These are phyloP conservation scores for Peromyscus nudipes DNA, from an alignment of 2,797 vertebrate species.

Conservation along the genomic window DNA sequence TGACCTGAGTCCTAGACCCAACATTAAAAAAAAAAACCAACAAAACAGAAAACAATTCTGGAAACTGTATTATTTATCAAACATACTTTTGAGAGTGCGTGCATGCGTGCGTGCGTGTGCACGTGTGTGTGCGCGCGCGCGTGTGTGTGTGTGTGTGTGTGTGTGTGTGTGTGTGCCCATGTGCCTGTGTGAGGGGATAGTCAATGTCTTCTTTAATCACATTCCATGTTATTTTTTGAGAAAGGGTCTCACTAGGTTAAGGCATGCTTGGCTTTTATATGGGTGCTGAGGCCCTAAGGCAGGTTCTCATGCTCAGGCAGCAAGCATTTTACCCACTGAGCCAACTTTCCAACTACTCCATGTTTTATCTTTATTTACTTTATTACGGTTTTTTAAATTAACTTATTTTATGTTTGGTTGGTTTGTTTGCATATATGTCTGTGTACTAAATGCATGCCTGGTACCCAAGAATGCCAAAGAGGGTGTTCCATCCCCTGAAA, in stretches of 20 bases:
- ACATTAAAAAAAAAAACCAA: background rate
- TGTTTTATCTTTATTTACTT: background rate
- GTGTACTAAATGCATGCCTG: background rate
- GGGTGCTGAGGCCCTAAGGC: too few relatives aligned
- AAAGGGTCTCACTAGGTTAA: background rate
- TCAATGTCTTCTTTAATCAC: background rate
- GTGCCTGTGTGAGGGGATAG: background rate
- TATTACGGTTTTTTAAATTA: background rate
- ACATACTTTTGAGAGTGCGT: background rate
- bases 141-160: background rate
- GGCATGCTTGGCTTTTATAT: background rate
- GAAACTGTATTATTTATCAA: background rate
- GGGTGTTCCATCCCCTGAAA: background rate
- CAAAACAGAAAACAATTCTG: background rate
- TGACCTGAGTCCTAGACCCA: background rate
- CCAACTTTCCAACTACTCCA: background rate
- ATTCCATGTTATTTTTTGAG: background rate
- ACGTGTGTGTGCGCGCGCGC: too few relatives aligned
- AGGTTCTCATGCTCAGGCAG: too few relatives aligned
- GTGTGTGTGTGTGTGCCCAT: fast-evolving
- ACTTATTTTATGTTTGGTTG: background rate
- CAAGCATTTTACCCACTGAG: too few relatives aligned
- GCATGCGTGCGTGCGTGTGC: background rate
- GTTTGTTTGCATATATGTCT: background rate
- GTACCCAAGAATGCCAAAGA: background rate